Evolutionary conservation across 2,888 invertebrate species (phyloP).

Genomic region (Caenorhabditis panamensis): DNA sequence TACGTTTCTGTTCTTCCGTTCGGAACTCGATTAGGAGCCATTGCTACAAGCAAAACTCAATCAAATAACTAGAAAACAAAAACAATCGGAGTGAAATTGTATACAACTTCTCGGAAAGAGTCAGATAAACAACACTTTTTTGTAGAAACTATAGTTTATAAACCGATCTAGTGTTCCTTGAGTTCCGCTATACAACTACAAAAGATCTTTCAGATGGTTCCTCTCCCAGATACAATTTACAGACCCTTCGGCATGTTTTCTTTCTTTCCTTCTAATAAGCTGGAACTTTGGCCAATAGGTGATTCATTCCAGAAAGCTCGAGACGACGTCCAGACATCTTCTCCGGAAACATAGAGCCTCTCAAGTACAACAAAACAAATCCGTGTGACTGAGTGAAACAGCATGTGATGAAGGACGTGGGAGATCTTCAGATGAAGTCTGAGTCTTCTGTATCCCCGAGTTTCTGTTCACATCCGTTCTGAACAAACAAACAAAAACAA

Average conservation of each 20-base stretch:
- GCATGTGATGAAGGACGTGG: neutral
- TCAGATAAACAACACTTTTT: conserved; percentile 36
- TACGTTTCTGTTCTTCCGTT: conserved; percentile 26
- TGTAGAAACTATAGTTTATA: conserved; percentile 30
- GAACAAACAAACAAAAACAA: conserved; percentile 29
- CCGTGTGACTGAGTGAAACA: conserved; percentile 5
- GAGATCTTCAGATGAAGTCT: neutral
- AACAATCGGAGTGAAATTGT: conserved; percentile 46
- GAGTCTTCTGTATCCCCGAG: neutral
- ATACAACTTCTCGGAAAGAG: conserved; percentile 22
- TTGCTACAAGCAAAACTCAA: conserved; percentile 32
- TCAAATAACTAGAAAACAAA: conserved; percentile 50
- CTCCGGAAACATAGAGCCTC: conserved; percentile 5
- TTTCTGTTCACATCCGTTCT: neutral
- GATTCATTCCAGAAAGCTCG: conserved; percentile 4
- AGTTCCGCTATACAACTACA: neutral
- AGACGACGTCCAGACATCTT: conserved; percentile 5
- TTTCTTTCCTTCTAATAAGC: conserved; percentile 9
- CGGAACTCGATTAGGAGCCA: conserved; percentile 35
- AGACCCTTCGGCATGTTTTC: neutral
- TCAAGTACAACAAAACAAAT: conserved; percentile 20
- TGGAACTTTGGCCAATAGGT: conserved; percentile 9
- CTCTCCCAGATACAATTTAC: neutral
- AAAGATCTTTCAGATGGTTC: neutral
- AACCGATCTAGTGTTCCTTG: neutral